Conservation (phyloP, 2,888 invertebrate genomes). For the Brenthis daphne region DNA sequence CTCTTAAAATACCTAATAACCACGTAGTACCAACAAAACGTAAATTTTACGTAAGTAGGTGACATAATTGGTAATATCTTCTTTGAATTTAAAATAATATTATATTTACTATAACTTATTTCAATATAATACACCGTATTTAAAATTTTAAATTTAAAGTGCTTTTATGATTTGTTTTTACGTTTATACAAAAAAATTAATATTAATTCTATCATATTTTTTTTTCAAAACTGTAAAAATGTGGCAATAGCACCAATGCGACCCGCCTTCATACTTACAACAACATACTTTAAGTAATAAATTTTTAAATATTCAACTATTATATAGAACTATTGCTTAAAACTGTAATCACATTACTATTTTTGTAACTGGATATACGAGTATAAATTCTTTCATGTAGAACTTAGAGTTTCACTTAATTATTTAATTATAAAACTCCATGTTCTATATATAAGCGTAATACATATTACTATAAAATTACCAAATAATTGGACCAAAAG, state of each 20-base stretch:
- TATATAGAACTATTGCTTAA: slow-evolving; percentile 66
- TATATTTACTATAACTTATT: too few relatives aligned
- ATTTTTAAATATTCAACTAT: slow-evolving; percentile 73
- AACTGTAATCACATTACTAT: slow-evolving; percentile 62
- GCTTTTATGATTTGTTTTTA: too few relatives aligned
- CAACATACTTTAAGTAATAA: slow-evolving; percentile 76
- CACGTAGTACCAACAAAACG: too few relatives aligned
- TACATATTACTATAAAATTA: slow-evolving; percentile 7
- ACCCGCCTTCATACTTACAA: slow-evolving; percentile 59
- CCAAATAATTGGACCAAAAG: slow-evolving; percentile 17
- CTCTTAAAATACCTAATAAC: too few relatives aligned
- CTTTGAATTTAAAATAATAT: too few relatives aligned
- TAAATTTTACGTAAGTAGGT: too few relatives aligned
- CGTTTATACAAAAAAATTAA: too few relatives aligned
- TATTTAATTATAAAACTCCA: slow-evolving; percentile 7
- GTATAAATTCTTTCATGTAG: slow-evolving; percentile 13
- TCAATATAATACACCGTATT: too few relatives aligned
- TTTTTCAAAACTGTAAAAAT: background rate
- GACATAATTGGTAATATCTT: too few relatives aligned
- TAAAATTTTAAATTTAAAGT: too few relatives aligned
- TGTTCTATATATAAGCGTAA: slow-evolving; percentile 4
- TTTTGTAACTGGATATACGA: slow-evolving; percentile 29
- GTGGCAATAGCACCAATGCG: slow-evolving; percentile 19
- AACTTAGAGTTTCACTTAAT: slow-evolving; percentile 6
- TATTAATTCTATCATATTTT: too few relatives aligned